Conservation (phyloP, 2,113 vertebrate genomes). For the Lonchura striata region DNA sequence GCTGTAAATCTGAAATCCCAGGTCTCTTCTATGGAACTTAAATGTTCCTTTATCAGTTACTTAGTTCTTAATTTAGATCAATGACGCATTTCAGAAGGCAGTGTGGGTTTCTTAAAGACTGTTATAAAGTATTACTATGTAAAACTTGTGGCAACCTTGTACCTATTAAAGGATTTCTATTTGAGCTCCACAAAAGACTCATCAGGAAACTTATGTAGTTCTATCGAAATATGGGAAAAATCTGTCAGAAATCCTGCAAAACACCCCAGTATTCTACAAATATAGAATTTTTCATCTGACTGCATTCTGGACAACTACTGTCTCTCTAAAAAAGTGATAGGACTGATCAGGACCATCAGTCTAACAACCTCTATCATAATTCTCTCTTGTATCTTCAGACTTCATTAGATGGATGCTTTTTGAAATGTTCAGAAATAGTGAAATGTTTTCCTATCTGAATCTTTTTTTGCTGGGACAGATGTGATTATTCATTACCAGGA, state of each 20-base stretch:
- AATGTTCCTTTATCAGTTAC: background rate
- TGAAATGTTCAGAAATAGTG: background rate
- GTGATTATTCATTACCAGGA: background rate
- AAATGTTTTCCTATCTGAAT: background rate
- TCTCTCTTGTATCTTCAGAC: background rate
- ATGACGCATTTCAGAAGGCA: background rate
- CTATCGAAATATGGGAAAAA: background rate
- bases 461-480: background rate
- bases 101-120: background rate
- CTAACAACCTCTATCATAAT: background rate
- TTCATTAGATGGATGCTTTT: background rate
- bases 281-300: slow-evolving; percentile 8
- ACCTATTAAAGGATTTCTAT: slow-evolving; percentile 1
- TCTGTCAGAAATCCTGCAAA: background rate
- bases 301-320: background rate
- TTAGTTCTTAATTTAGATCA: background rate
- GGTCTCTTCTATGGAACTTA: background rate
- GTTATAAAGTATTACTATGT: background rate
- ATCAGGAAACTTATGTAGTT: background rate
- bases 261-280: background rate
- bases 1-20: background rate
- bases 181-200: background rate
- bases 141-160: background rate
- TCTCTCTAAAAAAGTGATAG: background rate
- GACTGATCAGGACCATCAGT: background rate